Evolutionary conservation across 1,140 invertebrate genomes (phyloP), one percentile per base, ranked within the genome.

Genomic region (Drosophila ercepeae): DNA sequence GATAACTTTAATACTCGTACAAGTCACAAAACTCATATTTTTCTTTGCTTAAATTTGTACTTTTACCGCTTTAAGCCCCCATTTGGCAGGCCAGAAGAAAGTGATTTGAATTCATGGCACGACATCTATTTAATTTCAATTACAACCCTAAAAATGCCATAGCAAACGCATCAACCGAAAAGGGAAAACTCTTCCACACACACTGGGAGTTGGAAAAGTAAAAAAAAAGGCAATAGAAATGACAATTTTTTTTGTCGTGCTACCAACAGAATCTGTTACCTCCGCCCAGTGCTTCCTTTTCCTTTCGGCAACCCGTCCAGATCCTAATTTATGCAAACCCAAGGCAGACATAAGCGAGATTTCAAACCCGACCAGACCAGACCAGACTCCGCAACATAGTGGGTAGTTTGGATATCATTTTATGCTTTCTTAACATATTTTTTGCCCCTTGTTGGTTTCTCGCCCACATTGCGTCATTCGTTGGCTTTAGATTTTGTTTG

Each of bases 61-160:
- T 45, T 70, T 58, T 13, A 84, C 71, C 50, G 54, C 70, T 84
- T 78, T 61, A 78, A 78, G 46, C 19, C n/a, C 14, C 19, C 11
- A 52, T 51, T 64, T 59, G 8, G 21, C 48, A 57, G 32, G 23
- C 29, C 53, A 59, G 60, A 39, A 39, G 42, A 75, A 59, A 51
- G 50, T 76, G 63, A 81, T 86, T 86, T 76, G 72, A 86, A 86
- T 86, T 86, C 81, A 86, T 86, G 76, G 76, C 81, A 88, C 82
- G 82, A 86, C 81, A 86, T 86, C 81, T 86, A 86, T 86, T 86
- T 86, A 86, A 86, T 86, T 86, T 86, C 81, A 86, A 86, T 86
- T 86, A 86, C 76, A 86, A 81, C 81, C 81, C 81, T 76, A 86
- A 84, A 74, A 81, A 76, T 86, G 65, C 71, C 72, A 76, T 60